Evolutionary conservation across 2,888 invertebrate genomes (phyloP).

Genomic region (Andrena hattorfiana): DNA sequence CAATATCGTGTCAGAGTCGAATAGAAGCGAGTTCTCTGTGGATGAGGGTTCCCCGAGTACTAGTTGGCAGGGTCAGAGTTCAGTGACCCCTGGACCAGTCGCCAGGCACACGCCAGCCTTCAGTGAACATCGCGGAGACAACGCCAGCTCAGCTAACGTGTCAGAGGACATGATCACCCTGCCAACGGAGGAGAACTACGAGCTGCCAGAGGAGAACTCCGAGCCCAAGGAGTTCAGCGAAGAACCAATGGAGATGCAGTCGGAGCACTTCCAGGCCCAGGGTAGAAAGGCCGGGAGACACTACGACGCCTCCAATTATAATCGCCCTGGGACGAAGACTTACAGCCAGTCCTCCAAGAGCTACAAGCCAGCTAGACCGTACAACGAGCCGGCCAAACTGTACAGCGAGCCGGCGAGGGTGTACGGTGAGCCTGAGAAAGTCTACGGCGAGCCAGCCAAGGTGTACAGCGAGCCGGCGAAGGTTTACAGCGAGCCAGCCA

Average conservation of each 20-base stretch:
- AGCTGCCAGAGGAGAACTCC: constrained; percentile 75
- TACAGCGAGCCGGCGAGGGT: constrained; percentile 87
- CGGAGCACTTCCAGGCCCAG: constrained; percentile 82
- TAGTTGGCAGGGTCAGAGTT: constrained; percentile 78
- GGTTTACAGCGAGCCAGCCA: constrained; percentile 87
- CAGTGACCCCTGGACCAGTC: constrained; percentile 75
- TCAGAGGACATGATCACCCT: constrained; percentile 70
- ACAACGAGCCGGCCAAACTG: constrained; percentile 86
- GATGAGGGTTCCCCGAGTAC: constrained; percentile 87
- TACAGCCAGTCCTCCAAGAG: constrained; percentile 86
- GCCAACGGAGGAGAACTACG: constrained; percentile 80
- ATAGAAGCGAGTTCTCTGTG: constrained; percentile 87
- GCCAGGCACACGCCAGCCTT: constrained; percentile 34
- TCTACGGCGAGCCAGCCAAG: constrained; percentile 87
- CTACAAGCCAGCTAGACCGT: constrained; percentile 87
- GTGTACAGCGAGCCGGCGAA: constrained; percentile 86
- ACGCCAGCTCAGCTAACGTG: constrained; percentile 11
- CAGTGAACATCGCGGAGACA: constrained; percentile 1
- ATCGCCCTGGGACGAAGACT: constrained; percentile 85
- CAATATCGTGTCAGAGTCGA: constrained; percentile 86
- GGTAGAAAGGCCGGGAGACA: constrained; percentile 85
- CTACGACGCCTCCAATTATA: constrained; percentile 84
- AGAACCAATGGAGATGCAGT: constrained; percentile 76
- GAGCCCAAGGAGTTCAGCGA: constrained; percentile 78
- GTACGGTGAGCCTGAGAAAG: constrained; percentile 87